Percentiles rank a stretch among this genome's conserved stretches.
Evolutionary conservation across 2,888 invertebrate species (phyloP).

Genomic region (Ophion ellenae): DNA sequence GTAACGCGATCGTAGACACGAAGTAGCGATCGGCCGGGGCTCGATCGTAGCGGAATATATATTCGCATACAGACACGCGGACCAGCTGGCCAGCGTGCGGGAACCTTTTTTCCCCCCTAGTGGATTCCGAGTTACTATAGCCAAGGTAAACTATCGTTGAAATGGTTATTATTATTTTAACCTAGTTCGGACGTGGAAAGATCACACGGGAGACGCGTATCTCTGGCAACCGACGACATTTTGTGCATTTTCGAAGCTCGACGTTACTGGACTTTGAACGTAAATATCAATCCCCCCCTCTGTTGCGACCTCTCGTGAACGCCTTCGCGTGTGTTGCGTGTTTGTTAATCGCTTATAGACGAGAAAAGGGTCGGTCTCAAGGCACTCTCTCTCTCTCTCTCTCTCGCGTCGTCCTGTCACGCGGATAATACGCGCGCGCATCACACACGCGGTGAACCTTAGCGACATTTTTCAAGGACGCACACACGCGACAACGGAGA

Average conservation of each 20-base stretch:
- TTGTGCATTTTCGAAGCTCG: constrained; percentile 30
- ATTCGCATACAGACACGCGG: background rate
- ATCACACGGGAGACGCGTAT: background rate
- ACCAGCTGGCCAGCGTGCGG: background rate
- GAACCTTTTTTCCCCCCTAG: background rate
- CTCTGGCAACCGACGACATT: background rate
- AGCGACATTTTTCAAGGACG: constrained; percentile 30
- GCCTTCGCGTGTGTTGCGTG: background rate
- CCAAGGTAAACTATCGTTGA: background rate
- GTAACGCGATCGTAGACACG: too few relatives aligned
- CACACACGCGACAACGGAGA: background rate
- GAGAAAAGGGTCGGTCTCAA: background rate
- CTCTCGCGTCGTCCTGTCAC: constrained; percentile 6
- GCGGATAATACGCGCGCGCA: constrained; percentile 1
- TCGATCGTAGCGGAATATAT: background rate
- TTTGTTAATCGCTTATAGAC: background rate
- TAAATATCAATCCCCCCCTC: background rate
- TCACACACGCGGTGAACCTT: constrained; percentile 23
- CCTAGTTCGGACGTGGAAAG: background rate
- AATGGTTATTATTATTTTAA: background rate
- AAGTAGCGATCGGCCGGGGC: too few relatives aligned
- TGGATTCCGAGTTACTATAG: background rate
- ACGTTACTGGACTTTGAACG: constrained; percentile 55
- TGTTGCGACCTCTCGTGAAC: background rate
- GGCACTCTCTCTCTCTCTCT: constrained; percentile 7